phyloP scores from a whole-genome alignment of 2,888 invertebrate genomes.

The Xestia c-nigrum region DNA sequence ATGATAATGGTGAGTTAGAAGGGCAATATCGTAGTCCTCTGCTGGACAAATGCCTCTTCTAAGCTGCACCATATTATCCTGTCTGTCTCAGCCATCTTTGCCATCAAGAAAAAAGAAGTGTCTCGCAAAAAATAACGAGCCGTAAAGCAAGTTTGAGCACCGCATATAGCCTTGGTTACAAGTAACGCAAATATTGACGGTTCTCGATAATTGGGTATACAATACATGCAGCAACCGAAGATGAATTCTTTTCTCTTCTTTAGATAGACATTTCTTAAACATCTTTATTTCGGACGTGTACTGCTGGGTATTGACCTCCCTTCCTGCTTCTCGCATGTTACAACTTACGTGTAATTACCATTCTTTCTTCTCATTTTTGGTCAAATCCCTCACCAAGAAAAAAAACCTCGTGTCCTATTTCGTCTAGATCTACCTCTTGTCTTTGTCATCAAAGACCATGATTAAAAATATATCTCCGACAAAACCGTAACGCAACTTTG shows the following conservation, averaged over 20 bases:
- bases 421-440: neutral
- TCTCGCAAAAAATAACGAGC: neutral
- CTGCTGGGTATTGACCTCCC: neutral
- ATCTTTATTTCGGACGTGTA: neutral
- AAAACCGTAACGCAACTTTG: conserved; percentile 58
- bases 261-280: neutral
- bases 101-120: neutral
- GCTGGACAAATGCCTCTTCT: no score
- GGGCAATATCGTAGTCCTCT: no score
- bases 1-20: no score
- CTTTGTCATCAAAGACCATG: neutral
- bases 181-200: conserved; percentile 78
- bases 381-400: no score
- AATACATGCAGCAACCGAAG: conserved; percentile 57
- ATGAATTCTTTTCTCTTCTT: conserved; percentile 57
- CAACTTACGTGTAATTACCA: neutral
- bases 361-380: neutral
- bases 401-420: neutral
- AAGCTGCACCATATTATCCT: neutral
- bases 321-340: no score
- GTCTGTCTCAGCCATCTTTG: no score
- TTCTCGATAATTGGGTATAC: conserved; percentile 82
- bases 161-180: conserved; percentile 55
- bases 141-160: conserved; percentile 64
- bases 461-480: neutral